Conservation (phyloP, 2,888 invertebrate genomes). For the Drosophila infuscata region DNA sequence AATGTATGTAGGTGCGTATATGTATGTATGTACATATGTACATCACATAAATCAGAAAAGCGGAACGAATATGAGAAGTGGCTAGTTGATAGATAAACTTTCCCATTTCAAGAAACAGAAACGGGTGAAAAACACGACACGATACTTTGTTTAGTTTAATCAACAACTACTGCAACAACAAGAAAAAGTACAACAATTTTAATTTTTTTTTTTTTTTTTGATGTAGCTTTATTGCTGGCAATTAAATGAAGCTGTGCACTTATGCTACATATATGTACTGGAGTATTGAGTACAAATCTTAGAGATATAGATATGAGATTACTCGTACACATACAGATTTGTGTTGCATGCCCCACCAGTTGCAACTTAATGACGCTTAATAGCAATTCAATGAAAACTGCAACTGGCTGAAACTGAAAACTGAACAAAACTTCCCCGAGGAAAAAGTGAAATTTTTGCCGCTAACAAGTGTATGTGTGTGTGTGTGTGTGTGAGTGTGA, state of each 20-base stretch:
- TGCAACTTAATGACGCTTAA: constrained; percentile 52
- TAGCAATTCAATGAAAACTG: constrained; percentile 58
- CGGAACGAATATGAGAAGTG: constrained; percentile 51
- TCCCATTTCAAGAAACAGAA: constrained; percentile 59
- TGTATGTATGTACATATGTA: neutral
- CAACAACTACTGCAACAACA: constrained; percentile 28
- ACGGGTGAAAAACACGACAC: constrained; percentile 44
- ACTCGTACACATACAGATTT: neutral
- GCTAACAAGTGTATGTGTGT: constrained; percentile 1
- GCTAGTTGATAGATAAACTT: constrained; percentile 46
- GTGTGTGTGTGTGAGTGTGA: neutral
- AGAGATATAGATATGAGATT: constrained; percentile 1
- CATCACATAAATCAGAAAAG: constrained; percentile 53
- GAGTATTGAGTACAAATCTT: constrained; percentile 22
- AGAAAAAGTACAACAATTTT: constrained; percentile 3
- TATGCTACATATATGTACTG: constrained; percentile 26
- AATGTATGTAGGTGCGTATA: neutral
- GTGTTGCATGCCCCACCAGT: constrained; percentile 22
- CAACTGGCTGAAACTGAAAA: constrained; percentile 46
- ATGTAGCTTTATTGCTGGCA: constrained; percentile 19
- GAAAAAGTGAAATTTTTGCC: constrained; percentile 52
- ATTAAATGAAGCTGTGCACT: constrained; percentile 52
- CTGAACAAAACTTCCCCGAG: constrained; percentile 30
- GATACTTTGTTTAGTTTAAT: constrained; percentile 32
- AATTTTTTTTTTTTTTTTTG: neutral